These are phyloP conservation scores for Lates japonicus DNA, from an alignment of 2,797 vertebrate genomes.

Conservation along the genomic window DNA sequence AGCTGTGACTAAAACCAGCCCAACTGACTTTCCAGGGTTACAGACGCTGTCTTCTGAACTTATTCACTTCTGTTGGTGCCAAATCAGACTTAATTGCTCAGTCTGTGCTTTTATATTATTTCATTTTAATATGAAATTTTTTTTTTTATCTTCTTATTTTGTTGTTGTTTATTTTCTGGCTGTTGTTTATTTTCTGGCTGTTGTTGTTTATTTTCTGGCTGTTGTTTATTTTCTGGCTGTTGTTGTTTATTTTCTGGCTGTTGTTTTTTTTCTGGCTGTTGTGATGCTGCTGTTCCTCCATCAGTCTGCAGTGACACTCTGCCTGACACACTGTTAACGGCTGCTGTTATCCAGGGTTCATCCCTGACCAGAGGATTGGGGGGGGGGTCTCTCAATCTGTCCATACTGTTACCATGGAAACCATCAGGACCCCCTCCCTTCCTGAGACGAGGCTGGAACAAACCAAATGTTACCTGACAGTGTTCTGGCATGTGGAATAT, in stretches of 20 bases:
- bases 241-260: no score
- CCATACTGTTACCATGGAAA: constrained; percentile 53
- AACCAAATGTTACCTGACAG: background rate
- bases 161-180: no score
- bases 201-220: no score
- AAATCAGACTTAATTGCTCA: constrained; percentile 5
- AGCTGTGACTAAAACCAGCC: background rate
- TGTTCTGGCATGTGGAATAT: background rate
- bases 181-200: constrained; percentile 1
- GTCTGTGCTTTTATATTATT: constrained; percentile 30
- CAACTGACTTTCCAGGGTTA: background rate
- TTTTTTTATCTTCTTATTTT: background rate
- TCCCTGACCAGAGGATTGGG: background rate
- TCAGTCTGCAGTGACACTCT: background rate
- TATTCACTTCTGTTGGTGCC: constrained; percentile 23
- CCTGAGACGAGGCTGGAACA: background rate
- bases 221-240: background rate
- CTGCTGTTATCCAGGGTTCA: constrained; percentile 43
- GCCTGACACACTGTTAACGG: constrained; percentile 1
- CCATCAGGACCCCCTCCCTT: background rate
- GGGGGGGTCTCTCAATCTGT: background rate
- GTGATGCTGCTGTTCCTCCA: background rate
- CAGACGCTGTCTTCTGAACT: constrained; percentile 6
- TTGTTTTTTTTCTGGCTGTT: constrained; percentile 2
- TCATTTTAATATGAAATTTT: background rate